phyloP scores from a whole-genome alignment of 2,888 invertebrate species.

The Brachylomia viminalis region DNA sequence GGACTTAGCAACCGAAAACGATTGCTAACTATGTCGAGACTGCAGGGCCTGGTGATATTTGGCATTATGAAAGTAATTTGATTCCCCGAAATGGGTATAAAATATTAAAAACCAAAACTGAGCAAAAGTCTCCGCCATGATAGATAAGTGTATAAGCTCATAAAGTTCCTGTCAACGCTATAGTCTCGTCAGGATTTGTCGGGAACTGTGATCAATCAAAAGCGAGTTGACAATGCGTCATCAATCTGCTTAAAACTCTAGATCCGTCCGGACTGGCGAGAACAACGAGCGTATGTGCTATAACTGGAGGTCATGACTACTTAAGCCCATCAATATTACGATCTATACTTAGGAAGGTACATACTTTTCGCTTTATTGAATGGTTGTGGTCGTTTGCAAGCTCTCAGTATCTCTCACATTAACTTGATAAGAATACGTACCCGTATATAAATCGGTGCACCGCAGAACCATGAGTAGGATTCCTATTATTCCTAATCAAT shows the following conservation, averaged over 20 bases:
- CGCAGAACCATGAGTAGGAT: slow-evolving; percentile 13
- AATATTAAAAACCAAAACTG: background rate
- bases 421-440: slow-evolving; percentile 4
- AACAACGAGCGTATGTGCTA: slow-evolving; percentile 37
- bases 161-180: slow-evolving; percentile 17
- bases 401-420: too few species aligned
- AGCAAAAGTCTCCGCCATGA: background rate
- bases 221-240: slow-evolving; percentile 77
- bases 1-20: too few species aligned
- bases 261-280: slow-evolving; percentile 60
- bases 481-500: slow-evolving; percentile 45
- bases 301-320: slow-evolving; percentile 8
- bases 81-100: background rate
- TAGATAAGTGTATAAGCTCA: background rate
- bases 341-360: background rate
- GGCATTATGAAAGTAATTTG: background rate
- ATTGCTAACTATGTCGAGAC: too few species aligned
- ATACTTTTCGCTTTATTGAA: slow-evolving; percentile 22
- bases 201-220: slow-evolving; percentile 78
- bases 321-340: slow-evolving; percentile 9
- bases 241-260: slow-evolving; percentile 79
- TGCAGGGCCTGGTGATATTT: background rate
- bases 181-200: slow-evolving; percentile 63
- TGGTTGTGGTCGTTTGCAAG: background rate
- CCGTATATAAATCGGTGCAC: slow-evolving; percentile 9